Percentiles rank a stretch among this genome's conserved stretches.
phyloP scores from a whole-genome alignment of 2,113 vertebrate genomes.

The Burhinus bistriatus region DNA sequence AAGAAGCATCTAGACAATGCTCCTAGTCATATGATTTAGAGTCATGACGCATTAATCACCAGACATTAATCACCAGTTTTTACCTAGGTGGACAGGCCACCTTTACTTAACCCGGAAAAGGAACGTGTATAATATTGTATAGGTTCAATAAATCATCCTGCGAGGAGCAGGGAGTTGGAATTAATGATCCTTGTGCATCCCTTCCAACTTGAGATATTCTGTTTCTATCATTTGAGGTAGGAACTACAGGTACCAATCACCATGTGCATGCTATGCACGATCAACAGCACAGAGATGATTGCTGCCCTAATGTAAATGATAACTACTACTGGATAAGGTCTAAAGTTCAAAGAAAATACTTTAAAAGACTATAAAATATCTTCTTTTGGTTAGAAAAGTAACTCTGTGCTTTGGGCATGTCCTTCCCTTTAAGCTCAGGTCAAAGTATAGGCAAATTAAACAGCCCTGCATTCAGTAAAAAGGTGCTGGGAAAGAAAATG shows the following conservation, averaged over 20 bases:
- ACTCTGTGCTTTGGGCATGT: background rate
- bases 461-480: background rate
- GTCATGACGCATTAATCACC: background rate
- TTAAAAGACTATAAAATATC: background rate
- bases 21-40: background rate
- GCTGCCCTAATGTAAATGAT: background rate
- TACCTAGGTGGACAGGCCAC: background rate
- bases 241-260: background rate
- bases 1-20: background rate
- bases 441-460: background rate
- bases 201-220: background rate
- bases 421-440: background rate
- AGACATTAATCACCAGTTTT: background rate
- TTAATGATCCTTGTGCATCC: background rate
- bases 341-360: background rate
- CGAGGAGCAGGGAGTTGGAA: background rate
- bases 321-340: background rate
- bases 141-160: background rate
- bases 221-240: background rate
- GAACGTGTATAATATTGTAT: background rate
- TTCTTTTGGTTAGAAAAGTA: background rate
- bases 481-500: background rate
- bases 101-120: background rate
- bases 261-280: no score
- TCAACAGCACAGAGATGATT: background rate